Evolutionary conservation across 2,113 vertebrate genomes (phyloP), one percentile per base, ranked within the genome.

Genomic region (Oreamnos americanus): DNA sequence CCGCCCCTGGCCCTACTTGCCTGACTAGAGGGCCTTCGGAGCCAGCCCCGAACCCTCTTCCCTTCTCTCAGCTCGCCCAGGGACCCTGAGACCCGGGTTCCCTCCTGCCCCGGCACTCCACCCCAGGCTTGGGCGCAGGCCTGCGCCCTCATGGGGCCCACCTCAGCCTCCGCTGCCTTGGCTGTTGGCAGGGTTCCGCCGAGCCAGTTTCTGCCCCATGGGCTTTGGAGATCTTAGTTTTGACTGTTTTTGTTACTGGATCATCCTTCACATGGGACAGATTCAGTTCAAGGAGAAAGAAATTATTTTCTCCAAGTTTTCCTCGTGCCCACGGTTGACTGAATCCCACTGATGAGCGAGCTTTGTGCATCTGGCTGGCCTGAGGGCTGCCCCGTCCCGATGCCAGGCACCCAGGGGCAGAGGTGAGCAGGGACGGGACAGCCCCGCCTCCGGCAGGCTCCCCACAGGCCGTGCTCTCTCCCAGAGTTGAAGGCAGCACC

Each of bases 351-450:
- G 16, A 6, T 0, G 3, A 55, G 39, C 0, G 4, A 21, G 76
- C 74, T 47, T 36, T 82, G 49, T 53, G 79, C 79, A 60, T 14
- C 7, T 30, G 0, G 1, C 7, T 30, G 0, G 1, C 74, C 8
- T 1, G 30, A 13, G 47, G 55, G 51, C 51, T 1, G 1, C 5
- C 53, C 0, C 12, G 0, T 1, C n/a, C 51, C 0, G 23, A 74
- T 7, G 23, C 5, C 28, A 33, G 10, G 15, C 11, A 6, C 74
- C 58, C 62, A 2, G 49, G 33, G 6, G 5, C 58, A 64, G 74
- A 30, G 7, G 2, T 4, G 0, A 21, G 6, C 55, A 53, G 79
- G 39, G 11, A 19, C 2, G 2, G 60, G 17, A 26, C 49, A 36
- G 79, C 13, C 81, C 45, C 0, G 0, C 45, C 39, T 58, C 36